Conservation (phyloP, 2,797 vertebrate species). For the Anolis apletophallus region DNA sequence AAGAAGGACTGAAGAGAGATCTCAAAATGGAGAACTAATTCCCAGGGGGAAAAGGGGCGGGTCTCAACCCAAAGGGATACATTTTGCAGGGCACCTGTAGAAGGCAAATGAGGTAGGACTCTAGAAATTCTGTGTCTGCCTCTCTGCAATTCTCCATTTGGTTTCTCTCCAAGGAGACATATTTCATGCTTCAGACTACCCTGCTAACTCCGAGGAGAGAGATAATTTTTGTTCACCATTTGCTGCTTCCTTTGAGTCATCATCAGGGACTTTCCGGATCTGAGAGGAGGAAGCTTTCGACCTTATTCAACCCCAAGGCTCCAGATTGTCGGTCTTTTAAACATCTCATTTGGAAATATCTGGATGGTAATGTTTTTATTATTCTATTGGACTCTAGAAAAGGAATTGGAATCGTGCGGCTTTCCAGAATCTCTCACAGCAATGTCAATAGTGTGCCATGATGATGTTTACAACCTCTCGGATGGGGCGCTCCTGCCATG, state of each 20-base stretch:
- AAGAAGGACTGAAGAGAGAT: too few relatives aligned
- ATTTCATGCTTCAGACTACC: too few relatives aligned
- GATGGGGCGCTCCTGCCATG: too few relatives aligned
- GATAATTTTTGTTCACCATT: not conserved
- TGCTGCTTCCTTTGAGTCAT: conserved; percentile 40
- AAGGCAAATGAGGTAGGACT: not conserved
- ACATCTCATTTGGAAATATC: not conserved
- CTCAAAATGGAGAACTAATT: too few relatives aligned
- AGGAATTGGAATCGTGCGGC: not conserved
- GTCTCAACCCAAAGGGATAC: too few relatives aligned
- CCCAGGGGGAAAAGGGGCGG: too few relatives aligned
- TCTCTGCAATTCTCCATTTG: not conserved
- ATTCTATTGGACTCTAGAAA: not conserved
- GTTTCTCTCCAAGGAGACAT: not conserved
- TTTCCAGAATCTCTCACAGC: not conserved
- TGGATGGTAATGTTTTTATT: not conserved
- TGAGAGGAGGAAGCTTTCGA: conserved; percentile 6
- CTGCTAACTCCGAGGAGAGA: not conserved
- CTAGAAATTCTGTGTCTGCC: not conserved
- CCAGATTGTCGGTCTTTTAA: not conserved
- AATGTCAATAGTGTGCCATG: not conserved
- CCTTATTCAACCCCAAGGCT: not conserved
- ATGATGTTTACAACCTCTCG: not conserved
- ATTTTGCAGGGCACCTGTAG: too few relatives aligned
- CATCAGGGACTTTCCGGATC: conserved; percentile 30